Base-by-base conservation (phyloP, 2,888 invertebrate genomes). In the Parapristionchus giblindavisi region DNA sequence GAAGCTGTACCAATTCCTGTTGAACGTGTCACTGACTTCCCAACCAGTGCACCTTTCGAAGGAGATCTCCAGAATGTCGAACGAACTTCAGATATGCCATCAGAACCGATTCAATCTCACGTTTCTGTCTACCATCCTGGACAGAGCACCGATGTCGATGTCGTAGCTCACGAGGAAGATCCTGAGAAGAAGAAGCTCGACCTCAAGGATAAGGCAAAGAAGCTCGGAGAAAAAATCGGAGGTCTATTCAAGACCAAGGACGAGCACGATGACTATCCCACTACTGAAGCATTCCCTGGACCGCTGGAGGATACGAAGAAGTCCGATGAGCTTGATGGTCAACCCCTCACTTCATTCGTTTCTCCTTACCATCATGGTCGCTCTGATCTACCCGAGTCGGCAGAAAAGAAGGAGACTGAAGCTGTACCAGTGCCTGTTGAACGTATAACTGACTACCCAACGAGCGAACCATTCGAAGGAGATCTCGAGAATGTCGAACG, bases 121-220 rank as follows among this genome's bases (percentile, higher is more conserved):
- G 63, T 63, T 14, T 63, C 63, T 29, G 38, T 63, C 6, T 63
- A 63, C 36, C 63, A 63, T 40, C 40, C 63, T 5, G 63, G 63
- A 5, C 63, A 38, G 5, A 63, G 63, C 21, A 38, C 34, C 36
- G 63, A 63, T 3, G 38, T 38, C 21, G 40, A 34, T 24, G 34
- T 32, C n/a, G 56, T 3, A 11, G 36, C 36, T n/a, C 11, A 36
- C 36, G 63, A 63, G 36, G 36, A 38, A n/a, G 5, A 63, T 24
- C 63, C 63, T 2, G 63, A 63, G 63, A 63, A 63, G 63, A 63
- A 36, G 63, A 63, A 40, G 40, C 36, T 63, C 63, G 63, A 63
- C 63, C 17, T 63, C 40, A 38, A 38, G 3, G 63, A 63, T n/a
- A 63, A 63, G 40, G 63, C 63, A 6, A 63, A 63, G 40, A 38